Evolutionary conservation across 2,888 invertebrate genomes (phyloP).

Genomic region (Caenorhabditis sinica): DNA sequence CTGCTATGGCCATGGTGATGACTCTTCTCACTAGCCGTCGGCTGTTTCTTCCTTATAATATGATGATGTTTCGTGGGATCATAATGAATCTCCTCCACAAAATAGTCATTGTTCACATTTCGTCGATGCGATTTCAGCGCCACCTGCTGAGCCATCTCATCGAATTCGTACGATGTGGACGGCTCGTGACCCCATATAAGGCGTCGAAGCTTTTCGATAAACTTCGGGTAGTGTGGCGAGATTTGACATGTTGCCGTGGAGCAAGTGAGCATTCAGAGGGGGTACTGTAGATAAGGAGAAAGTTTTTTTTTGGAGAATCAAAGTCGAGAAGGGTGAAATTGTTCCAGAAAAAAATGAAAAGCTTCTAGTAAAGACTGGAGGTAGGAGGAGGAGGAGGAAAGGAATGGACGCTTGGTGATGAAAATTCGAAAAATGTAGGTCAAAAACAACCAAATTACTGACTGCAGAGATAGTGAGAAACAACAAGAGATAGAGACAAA

Average conservation of each 20-base stretch:
- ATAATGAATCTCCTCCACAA: slow-evolving; percentile 62
- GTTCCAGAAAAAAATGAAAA: neutral
- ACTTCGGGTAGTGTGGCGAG: slow-evolving; percentile 59
- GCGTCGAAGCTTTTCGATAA: slow-evolving; percentile 60
- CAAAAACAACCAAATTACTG: slow-evolving; percentile 38
- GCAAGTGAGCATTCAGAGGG: slow-evolving; percentile 50
- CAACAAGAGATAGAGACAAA: neutral
- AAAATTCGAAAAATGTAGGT: slow-evolving; percentile 42
- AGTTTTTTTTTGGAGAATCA: too few relatives aligned
- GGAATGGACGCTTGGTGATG: neutral
- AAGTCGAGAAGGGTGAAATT: neutral
- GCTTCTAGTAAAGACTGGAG: neutral
- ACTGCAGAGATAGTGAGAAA: slow-evolving; percentile 7
- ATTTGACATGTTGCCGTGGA: slow-evolving; percentile 62
- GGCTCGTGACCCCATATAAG: slow-evolving; percentile 61
- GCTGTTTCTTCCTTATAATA: slow-evolving; percentile 16
- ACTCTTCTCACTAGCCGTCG: neutral
- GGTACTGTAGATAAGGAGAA: slow-evolving; percentile 26
- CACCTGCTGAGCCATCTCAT: slow-evolving; percentile 47
- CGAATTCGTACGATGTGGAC: slow-evolving; percentile 56
- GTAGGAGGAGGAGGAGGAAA: neutral
- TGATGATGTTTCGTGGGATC: slow-evolving; percentile 29
- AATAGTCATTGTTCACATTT: slow-evolving; percentile 48
- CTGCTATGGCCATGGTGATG: neutral
- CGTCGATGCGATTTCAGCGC: slow-evolving; percentile 63